phyloP scores from a whole-genome alignment of 2,888 invertebrate species.

The Sthenelais limicola region DNA sequence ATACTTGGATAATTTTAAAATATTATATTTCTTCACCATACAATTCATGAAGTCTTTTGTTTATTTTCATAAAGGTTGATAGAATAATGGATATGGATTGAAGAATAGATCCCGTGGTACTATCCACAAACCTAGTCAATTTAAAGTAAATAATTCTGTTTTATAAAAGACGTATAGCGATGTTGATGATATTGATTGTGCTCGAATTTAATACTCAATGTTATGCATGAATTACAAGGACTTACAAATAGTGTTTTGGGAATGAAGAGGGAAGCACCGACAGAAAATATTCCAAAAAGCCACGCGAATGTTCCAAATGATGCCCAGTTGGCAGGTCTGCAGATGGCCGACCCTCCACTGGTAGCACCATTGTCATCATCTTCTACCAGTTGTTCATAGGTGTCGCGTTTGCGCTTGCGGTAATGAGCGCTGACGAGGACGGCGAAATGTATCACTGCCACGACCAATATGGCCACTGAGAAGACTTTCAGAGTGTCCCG shows the following conservation, averaged over 20 bases:
- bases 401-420: neutral
- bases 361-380: neutral
- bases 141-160: neutral
- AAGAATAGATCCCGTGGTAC: too few relatives aligned
- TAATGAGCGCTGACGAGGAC: neutral
- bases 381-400: conserved; percentile 10
- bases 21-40: too few relatives aligned
- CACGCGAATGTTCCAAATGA: neutral
- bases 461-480: conserved; percentile 14
- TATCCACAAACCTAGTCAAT: neutral
- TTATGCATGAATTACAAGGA: neutral
- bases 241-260: conserved; percentile 35
- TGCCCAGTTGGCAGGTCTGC: neutral
- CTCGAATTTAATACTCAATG: neutral
- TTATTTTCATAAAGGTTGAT: too few relatives aligned
- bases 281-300: conserved; percentile 5
- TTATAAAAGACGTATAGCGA: neutral
- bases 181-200: neutral
- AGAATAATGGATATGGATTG: too few relatives aligned
- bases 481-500: conserved; percentile 27
- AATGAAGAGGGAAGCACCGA: conserved; percentile 8
- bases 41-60: too few relatives aligned
- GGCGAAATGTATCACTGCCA: neutral
- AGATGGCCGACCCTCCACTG: neutral
- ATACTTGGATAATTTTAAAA: too few relatives aligned